Conservation (phyloP, 2,113 vertebrate species). For the Psammodynastes pulverulentus region DNA sequence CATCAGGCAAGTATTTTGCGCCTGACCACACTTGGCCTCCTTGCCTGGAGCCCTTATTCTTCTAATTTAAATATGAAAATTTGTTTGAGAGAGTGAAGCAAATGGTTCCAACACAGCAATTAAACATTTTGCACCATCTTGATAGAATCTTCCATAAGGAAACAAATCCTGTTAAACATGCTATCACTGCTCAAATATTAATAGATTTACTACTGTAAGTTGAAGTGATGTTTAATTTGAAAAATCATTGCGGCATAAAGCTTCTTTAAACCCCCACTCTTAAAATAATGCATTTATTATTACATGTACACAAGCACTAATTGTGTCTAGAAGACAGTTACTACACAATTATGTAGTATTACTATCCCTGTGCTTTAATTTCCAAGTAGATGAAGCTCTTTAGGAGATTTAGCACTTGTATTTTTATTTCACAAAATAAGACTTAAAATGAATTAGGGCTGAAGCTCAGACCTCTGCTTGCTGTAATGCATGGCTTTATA, state of each 20-base stretch:
- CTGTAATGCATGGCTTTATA: background rate
- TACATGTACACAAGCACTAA: background rate
- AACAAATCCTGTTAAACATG: background rate
- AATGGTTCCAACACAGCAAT: background rate
- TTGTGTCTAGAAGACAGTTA: background rate
- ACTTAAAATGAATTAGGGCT: background rate
- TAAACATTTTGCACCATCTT: background rate
- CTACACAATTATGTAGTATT: background rate
- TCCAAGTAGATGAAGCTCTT: background rate
- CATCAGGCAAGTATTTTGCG: background rate
- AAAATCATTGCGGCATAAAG: accelerated
- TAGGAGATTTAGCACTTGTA: background rate
- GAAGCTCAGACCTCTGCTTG: background rate
- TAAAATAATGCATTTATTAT: background rate
- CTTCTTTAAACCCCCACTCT: background rate
- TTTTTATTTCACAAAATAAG: background rate
- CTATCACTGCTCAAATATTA: background rate
- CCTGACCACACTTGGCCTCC: background rate
- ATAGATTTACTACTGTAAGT: background rate
- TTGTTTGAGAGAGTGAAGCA: background rate
- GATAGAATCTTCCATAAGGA: background rate
- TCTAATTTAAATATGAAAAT: background rate
- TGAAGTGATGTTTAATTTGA: background rate
- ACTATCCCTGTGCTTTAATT: background rate
- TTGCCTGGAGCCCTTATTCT: background rate